phyloP scores from a whole-genome alignment of 1,140 invertebrate species.

The Formica selysi region DNA sequence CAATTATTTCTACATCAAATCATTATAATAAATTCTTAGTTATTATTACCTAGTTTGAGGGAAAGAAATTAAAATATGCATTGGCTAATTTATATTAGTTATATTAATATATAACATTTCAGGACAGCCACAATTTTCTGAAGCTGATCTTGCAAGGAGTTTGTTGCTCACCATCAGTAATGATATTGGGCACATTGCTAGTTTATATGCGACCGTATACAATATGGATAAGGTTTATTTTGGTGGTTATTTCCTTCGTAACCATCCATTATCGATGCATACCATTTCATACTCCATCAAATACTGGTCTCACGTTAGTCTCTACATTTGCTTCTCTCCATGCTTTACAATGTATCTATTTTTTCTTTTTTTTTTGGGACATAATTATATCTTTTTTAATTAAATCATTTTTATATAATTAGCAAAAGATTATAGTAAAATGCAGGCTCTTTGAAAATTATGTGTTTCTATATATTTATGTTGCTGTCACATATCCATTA shows the following conservation, averaged over 20 bases:
- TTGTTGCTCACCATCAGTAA: slow-evolving; percentile 92
- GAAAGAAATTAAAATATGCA: background rate
- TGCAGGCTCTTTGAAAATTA: background rate
- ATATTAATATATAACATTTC: slow-evolving; percentile 41
- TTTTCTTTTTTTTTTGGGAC: background rate
- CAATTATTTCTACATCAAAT: background rate
- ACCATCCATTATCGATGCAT: slow-evolving; percentile 92
- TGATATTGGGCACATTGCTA: slow-evolving; percentile 93
- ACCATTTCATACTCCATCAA: slow-evolving; percentile 92
- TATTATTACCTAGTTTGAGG: background rate
- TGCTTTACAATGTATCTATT: background rate
- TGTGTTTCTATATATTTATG: slow-evolving; percentile 26
- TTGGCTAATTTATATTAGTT: background rate
- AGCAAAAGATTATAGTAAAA: background rate
- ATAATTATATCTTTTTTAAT: slow-evolving; percentile 27
- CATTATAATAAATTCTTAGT: background rate
- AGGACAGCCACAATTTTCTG: slow-evolving; percentile 82
- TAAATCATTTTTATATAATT: slow-evolving; percentile 23
- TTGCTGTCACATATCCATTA: slow-evolving; percentile 53
- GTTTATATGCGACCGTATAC: slow-evolving; percentile 90
- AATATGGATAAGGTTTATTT: slow-evolving; percentile 91
- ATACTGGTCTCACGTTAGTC: slow-evolving; percentile 90
- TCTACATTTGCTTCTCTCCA: slow-evolving; percentile 16
- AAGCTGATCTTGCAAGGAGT: slow-evolving; percentile 91
- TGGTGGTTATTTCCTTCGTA: slow-evolving; percentile 92